Conservation (phyloP, 2,888 invertebrate genomes). For the Cheilosia vulpina region DNA sequence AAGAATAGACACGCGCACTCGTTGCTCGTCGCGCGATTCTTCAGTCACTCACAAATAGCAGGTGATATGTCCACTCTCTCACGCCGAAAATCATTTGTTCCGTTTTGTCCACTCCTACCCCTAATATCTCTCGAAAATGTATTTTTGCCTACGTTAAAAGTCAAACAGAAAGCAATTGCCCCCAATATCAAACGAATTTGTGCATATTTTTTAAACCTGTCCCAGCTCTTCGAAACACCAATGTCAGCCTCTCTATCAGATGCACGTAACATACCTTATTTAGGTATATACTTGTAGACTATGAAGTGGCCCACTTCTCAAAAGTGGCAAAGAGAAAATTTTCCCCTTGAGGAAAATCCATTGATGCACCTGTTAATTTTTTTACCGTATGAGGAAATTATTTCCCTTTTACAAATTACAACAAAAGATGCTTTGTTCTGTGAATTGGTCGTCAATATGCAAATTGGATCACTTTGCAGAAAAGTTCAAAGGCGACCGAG, state of each 20-base stretch:
- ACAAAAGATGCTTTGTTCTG: slow-evolving; percentile 27
- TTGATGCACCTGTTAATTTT: slow-evolving; percentile 36
- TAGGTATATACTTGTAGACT: neutral
- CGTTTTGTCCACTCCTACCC: too few relatives aligned
- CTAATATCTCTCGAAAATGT: too few relatives aligned
- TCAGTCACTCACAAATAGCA: too few relatives aligned
- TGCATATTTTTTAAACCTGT: neutral
- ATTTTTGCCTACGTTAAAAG: too few relatives aligned
- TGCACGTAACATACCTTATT: slow-evolving; percentile 54
- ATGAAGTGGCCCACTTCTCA: neutral
- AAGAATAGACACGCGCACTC: too few relatives aligned
- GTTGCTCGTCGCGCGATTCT: too few relatives aligned
- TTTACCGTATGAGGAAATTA: slow-evolving; percentile 16
- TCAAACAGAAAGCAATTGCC: neutral
- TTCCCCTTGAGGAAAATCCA: neutral
- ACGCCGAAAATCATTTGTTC: too few relatives aligned
- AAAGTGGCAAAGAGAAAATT: slow-evolving; percentile 16
- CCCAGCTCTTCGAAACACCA: slow-evolving; percentile 21
- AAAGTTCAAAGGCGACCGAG: slow-evolving; percentile 2
- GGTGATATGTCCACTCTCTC: too few relatives aligned
- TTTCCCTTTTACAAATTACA: slow-evolving; percentile 15
- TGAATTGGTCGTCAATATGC: slow-evolving; percentile 27
- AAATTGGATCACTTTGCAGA: slow-evolving; percentile 24
- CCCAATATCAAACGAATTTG: neutral
- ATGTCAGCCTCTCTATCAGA: slow-evolving; percentile 51